These are phyloP conservation scores for Nothobranchius furzeri DNA, from an alignment of 2,113 vertebrate genomes.

Conservation along the genomic window DNA sequence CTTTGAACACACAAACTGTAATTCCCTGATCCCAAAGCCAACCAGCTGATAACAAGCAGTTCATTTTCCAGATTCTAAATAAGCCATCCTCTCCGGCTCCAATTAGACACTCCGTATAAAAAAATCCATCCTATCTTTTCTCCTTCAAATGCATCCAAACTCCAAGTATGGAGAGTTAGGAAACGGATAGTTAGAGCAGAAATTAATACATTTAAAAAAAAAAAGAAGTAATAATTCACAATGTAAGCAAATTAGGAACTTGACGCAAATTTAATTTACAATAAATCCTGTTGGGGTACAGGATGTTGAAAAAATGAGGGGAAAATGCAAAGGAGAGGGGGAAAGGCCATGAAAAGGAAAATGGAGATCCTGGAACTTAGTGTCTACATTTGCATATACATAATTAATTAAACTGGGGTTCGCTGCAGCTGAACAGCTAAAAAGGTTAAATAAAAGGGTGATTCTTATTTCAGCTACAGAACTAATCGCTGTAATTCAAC, in stretches of 20 bases:
- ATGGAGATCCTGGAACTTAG: slow-evolving; percentile 67
- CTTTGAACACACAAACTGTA: slow-evolving; percentile 29
- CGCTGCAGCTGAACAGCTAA: slow-evolving; percentile 27
- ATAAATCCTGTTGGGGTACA: slow-evolving; percentile 63
- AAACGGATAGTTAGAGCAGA: neutral
- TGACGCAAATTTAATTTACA: slow-evolving; percentile 75
- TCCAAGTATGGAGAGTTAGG: neutral
- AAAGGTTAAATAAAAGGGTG: slow-evolving; percentile 38
- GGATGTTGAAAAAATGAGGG: neutral
- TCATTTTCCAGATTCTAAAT: slow-evolving; percentile 55
- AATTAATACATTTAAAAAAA: slow-evolving; percentile 33
- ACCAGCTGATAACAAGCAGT: slow-evolving; percentile 46
- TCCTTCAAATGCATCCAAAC: neutral
- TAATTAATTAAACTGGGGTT: slow-evolving; percentile 63
- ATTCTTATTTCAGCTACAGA: slow-evolving; percentile 25
- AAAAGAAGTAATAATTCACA: slow-evolving; percentile 29
- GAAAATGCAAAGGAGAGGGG: slow-evolving; percentile 9
- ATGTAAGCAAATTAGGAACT: slow-evolving; percentile 69
- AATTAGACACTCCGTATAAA: slow-evolving; percentile 51
- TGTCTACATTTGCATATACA: slow-evolving; percentile 63
- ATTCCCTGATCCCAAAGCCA: slow-evolving; percentile 38
- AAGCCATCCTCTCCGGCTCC: slow-evolving; percentile 47
- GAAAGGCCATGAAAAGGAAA: slow-evolving; percentile 70
- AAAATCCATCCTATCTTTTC: slow-evolving; percentile 35
- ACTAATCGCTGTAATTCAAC: slow-evolving; percentile 9